A percentile compares a stretch with the other conserved stretches of the same genome.
These are phyloP conservation scores for Camelus dromedarius DNA, from an alignment of 2,113 vertebrate genomes.

Conservation along the genomic window DNA sequence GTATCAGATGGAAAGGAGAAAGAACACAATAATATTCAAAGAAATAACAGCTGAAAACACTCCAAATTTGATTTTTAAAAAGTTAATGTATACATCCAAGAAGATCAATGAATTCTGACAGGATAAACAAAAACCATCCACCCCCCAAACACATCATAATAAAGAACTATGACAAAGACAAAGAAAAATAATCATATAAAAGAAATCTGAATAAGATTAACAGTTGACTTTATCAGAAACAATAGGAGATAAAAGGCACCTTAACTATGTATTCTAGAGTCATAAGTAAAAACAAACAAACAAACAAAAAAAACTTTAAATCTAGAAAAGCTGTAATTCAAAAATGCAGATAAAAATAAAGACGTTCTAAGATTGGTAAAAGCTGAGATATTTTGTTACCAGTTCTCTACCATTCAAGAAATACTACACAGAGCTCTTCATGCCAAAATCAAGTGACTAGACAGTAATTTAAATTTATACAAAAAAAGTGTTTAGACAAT, in stretches of 20 bases:
- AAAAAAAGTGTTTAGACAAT: not conserved
- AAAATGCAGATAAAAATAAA: not conserved
- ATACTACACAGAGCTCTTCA: not conserved
- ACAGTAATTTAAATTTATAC: not conserved
- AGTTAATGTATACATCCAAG: not conserved
- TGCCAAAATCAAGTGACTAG: not conserved
- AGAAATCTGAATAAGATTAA: not conserved
- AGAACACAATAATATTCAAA: not conserved
- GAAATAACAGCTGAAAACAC: not conserved
- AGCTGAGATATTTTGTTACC: not conserved
- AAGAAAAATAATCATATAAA: not conserved
- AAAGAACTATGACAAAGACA: not conserved
- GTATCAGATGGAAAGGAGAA: not conserved
- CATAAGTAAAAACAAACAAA: not conserved
- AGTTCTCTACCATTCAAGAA: not conserved
- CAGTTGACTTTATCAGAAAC: not conserved
- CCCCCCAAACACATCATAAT: not conserved
- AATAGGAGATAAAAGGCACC: not conserved
- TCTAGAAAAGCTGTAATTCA: not conserved
- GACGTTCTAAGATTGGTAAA: not conserved
- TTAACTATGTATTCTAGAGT: not conserved
- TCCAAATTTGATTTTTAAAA: not conserved
- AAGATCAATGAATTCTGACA: not conserved
- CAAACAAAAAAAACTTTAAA: not conserved
- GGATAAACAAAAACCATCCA: not conserved